These are phyloP conservation scores for Ephialtes manifestator DNA, from an alignment of 2,888 invertebrate genomes.

Conservation along the genomic window DNA sequence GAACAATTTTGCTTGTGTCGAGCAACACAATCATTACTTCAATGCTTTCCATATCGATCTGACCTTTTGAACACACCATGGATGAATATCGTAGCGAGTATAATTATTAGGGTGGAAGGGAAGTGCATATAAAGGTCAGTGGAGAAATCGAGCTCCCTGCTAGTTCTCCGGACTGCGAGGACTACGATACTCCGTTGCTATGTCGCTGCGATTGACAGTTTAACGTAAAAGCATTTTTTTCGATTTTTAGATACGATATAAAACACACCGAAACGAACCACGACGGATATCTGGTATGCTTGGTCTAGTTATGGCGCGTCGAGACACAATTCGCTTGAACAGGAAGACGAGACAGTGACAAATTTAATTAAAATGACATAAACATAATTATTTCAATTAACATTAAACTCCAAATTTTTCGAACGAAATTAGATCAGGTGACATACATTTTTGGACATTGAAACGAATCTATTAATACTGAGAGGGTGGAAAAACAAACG, in stretches of 20 bases:
- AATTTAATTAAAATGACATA: constrained; percentile 3
- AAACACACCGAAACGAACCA: constrained; percentile 71
- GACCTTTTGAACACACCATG: constrained; percentile 60
- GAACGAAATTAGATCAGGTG: constrained; percentile 24
- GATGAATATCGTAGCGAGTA: constrained; percentile 62
- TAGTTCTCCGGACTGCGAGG: constrained; percentile 7
- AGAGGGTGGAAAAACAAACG: constrained; percentile 32
- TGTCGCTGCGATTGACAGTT: constrained; percentile 1
- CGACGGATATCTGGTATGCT: constrained; percentile 78
- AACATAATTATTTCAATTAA: background rate
- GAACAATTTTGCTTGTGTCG: background rate
- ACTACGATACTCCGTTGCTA: constrained; percentile 4
- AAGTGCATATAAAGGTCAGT: constrained; percentile 67
- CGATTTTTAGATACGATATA: background rate
- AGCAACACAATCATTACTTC: constrained; percentile 2
- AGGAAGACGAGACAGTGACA: constrained; percentile 42
- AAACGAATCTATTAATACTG: background rate
- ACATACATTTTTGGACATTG: background rate
- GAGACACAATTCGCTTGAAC: constrained; percentile 49
- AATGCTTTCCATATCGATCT: constrained; percentile 27
- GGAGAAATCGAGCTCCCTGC: constrained; percentile 48
- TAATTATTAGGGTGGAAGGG: constrained; percentile 69
- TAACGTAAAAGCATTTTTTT: background rate
- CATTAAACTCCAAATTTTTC: background rate
- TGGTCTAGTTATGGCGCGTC: constrained; percentile 74